These are phyloP conservation scores for Toxostoma redivivum DNA, from an alignment of 2,113 vertebrate species.

Conservation along the genomic window DNA sequence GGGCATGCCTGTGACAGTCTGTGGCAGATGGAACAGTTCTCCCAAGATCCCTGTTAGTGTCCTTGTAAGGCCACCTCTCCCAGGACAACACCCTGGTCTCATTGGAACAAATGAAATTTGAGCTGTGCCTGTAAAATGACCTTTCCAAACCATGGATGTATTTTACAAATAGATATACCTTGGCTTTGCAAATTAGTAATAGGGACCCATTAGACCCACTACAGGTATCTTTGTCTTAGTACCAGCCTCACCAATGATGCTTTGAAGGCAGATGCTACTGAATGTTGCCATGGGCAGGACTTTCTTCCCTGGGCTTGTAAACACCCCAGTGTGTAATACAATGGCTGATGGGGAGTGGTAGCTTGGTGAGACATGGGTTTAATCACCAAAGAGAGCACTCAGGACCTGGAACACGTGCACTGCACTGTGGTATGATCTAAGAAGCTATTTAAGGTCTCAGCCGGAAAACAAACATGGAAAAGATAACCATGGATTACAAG, in stretches of 20 bases:
- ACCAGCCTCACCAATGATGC: background rate
- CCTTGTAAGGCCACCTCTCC: background rate
- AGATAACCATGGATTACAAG: background rate
- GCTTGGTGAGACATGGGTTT: background rate
- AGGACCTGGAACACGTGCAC: background rate
- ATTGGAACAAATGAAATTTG: background rate
- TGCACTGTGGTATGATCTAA: background rate
- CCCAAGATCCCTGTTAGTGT: background rate
- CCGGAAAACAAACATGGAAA: background rate
- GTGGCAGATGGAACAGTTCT: background rate
- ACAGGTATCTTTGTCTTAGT: background rate
- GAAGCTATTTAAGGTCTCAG: slow-evolving; percentile 22
- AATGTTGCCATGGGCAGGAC: background rate
- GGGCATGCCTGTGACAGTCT: background rate
- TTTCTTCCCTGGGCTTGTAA: background rate
- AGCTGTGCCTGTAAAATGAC: background rate
- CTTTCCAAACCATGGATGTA: background rate
- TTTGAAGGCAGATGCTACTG: background rate
- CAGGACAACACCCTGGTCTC: background rate
- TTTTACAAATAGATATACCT: background rate
- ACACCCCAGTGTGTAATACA: background rate
- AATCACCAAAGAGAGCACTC: background rate
- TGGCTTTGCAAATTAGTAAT: background rate
- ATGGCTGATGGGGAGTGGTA: background rate
- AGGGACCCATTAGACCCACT: background rate